A percentile compares a stretch with the other conserved stretches of the same genome.
phyloP scores from a whole-genome alignment of 2,888 invertebrate genomes.

The Lathronympha strigana region DNA sequence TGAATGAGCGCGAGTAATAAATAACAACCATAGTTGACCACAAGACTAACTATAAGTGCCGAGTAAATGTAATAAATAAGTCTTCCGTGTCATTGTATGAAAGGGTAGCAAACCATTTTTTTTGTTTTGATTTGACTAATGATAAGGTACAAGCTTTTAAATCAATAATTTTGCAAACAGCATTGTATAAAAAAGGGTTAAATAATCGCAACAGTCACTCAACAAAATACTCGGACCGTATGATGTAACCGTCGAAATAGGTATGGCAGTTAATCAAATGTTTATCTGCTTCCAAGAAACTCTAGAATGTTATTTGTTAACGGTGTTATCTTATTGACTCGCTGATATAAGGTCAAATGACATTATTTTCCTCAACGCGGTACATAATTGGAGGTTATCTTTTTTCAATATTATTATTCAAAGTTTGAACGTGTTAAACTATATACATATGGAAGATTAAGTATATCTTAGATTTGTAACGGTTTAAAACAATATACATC shows the following conservation, averaged over 20 bases:
- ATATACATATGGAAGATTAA: not conserved
- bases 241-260: conserved; percentile 35
- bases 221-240: not conserved
- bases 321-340: conserved; percentile 38
- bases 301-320: conserved; percentile 41
- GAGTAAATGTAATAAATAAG: too few relatives aligned
- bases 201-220: not conserved
- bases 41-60: too few relatives aligned
- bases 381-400: conserved; percentile 23
- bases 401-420: conserved; percentile 8
- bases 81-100: too few relatives aligned
- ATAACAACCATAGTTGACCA: too few relatives aligned
- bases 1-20: too few relatives aligned
- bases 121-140: too few relatives aligned
- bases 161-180: too few relatives aligned
- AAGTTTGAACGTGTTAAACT: not conserved
- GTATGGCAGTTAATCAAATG: conserved; percentile 24
- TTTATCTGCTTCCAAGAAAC: conserved; percentile 41
- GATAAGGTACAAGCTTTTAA: too few relatives aligned
- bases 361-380: conserved; percentile 30
- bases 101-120: too few relatives aligned
- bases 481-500: too few relatives aligned
- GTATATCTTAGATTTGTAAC: too few relatives aligned
- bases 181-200: too few relatives aligned
- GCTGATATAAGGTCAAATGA: conserved; percentile 35